These are phyloP conservation scores for Drosophila dunni DNA, from an alignment of 1,140 invertebrate genomes.

Conservation along the genomic window DNA sequence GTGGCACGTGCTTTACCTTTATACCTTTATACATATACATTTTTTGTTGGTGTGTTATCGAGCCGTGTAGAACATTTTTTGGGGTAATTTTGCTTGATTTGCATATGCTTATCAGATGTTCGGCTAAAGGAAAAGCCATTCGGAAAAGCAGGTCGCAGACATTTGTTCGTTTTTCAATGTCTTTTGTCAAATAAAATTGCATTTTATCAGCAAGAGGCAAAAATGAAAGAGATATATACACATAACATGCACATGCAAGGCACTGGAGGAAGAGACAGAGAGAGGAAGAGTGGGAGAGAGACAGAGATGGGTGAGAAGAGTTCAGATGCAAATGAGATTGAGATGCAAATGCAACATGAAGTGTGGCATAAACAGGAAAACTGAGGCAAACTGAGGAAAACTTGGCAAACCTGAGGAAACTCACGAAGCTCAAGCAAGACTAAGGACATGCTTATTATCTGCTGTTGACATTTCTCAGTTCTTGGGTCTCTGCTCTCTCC, in stretches of 20 bases:
- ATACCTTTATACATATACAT: no score
- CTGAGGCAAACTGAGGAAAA: no score
- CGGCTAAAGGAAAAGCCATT: background rate
- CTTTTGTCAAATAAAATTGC: slow-evolving; percentile 22
- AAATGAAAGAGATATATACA: slow-evolving; percentile 32
- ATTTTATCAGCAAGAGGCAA: slow-evolving; percentile 38
- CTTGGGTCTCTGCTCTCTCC: background rate
- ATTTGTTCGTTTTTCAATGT: slow-evolving; percentile 24
- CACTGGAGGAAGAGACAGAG: background rate
- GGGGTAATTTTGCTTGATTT: slow-evolving; percentile 30
- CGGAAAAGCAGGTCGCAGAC: background rate
- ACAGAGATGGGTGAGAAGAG: background rate
- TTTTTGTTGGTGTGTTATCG: slow-evolving; percentile 12
- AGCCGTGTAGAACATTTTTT: slow-evolving; percentile 3
- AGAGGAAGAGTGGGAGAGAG: background rate
- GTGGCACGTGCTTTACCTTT: slow-evolving; percentile 8
- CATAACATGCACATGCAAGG: slow-evolving; percentile 6
- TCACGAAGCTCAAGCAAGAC: slow-evolving; percentile 4
- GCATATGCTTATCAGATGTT: slow-evolving; percentile 44
- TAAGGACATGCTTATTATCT: slow-evolving; percentile 70
- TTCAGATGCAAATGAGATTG: slow-evolving; percentile 10
- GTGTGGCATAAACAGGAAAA: slow-evolving; percentile 51
- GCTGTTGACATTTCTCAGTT: slow-evolving; percentile 69
- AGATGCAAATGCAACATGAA: slow-evolving; percentile 16
- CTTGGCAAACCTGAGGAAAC: no score